Evolutionary conservation across 1,140 invertebrate species (phyloP).

Genomic region (Eupeodes corollae): DNA sequence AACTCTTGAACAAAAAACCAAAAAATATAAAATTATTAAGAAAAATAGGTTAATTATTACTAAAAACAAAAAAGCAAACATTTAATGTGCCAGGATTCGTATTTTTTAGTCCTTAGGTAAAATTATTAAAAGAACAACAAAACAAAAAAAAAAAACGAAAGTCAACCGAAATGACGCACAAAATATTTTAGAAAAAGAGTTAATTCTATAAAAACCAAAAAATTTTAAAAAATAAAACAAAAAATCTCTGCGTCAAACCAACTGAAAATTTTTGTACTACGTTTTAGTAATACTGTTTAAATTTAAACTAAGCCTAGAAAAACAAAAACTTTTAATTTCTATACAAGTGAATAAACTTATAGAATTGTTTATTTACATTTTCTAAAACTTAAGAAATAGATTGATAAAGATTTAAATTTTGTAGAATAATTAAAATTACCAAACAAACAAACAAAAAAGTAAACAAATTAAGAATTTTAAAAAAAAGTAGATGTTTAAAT

Average conservation of each 20-base stretch:
- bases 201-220: neutral
- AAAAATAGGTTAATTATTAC: neutral
- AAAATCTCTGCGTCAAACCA: neutral
- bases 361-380: neutral
- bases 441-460: neutral
- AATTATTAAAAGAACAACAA: neutral
- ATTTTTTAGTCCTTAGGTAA: too few relatives aligned
- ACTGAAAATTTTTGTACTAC: conserved; percentile 1
- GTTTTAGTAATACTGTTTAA: conserved; percentile 3
- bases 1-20: neutral
- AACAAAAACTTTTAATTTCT: neutral
- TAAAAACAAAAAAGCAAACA: neutral
- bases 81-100: too few relatives aligned
- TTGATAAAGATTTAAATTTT: neutral
- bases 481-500: too few relatives aligned
- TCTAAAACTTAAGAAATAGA: neutral
- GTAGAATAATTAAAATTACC: too few relatives aligned
- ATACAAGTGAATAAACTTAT: neutral
- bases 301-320: neutral
- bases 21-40: neutral
- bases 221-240: neutral
- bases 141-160: neutral
- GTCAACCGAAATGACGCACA: neutral
- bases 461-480: neutral
- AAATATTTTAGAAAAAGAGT: neutral